Percentiles rank a stretch among this genome's conserved stretches.
These are phyloP conservation scores for Litoditis marina DNA, from an alignment of 2,888 invertebrate genomes.

Conservation along the genomic window DNA sequence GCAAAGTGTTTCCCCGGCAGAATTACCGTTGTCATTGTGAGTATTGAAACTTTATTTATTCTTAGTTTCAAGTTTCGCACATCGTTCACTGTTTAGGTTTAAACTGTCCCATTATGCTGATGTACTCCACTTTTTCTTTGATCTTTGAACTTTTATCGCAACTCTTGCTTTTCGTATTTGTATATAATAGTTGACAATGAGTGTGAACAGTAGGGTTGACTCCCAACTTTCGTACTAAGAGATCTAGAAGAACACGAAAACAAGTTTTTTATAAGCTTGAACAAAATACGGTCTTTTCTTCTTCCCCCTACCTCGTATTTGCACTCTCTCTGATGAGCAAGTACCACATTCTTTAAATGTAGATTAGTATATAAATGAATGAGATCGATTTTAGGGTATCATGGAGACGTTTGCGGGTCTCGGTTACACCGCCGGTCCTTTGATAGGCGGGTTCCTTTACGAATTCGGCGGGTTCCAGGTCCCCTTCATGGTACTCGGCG, in stretches of 20 bases:
- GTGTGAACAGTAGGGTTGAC: too few relatives aligned
- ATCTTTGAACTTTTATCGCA: too few relatives aligned
- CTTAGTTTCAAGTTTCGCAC: too few relatives aligned
- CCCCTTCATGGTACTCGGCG: constrained; percentile 57
- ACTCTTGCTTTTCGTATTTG: too few relatives aligned
- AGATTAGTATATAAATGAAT: neutral
- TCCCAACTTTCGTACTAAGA: neutral
- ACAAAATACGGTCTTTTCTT: neutral
- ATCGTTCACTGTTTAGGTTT: too few relatives aligned
- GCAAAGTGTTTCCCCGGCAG: constrained; percentile 64
- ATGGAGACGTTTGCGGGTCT: constrained; percentile 75
- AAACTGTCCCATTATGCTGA: too few relatives aligned
- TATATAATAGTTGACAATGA: too few relatives aligned
- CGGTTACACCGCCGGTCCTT: constrained; percentile 85
- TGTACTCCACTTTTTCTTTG: too few relatives aligned
- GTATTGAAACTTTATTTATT: too few relatives aligned
- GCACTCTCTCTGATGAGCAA: too few relatives aligned
- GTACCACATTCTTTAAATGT: too few relatives aligned
- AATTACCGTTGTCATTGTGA: constrained; percentile 63
- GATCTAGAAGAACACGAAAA: neutral
- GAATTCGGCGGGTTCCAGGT: constrained; percentile 52
- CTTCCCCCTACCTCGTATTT: too few relatives aligned
- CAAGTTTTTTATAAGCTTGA: neutral
- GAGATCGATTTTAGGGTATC: constrained; percentile 60
- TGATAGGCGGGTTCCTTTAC: constrained; percentile 81